These are phyloP conservation scores for Drosophila cracens DNA, from an alignment of 2,888 invertebrate species.

Conservation along the genomic window DNA sequence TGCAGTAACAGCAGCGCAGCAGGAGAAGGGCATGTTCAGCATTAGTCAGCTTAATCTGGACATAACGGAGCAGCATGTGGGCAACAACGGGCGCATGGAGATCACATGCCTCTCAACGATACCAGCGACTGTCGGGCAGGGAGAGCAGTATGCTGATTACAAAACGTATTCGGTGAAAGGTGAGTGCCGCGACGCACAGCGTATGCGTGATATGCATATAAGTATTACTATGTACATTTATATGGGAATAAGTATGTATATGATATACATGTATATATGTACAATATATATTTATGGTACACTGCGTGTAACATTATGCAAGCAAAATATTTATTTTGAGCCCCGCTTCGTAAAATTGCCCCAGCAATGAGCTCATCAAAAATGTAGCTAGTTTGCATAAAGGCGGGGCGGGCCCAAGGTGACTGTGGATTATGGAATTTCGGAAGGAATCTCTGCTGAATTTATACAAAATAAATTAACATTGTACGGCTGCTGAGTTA, in stretches of 20 bases:
- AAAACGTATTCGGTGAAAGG: constrained; percentile 90
- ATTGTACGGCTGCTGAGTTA: constrained; percentile 44
- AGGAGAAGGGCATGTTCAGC: constrained; percentile 85
- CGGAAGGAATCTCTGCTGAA: constrained; percentile 64
- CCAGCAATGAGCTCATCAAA: constrained; percentile 75
- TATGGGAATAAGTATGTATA: constrained; percentile 2
- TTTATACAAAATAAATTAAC: constrained; percentile 73
- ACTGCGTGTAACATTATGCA: constrained; percentile 53
- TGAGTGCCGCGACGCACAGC: constrained; percentile 84
- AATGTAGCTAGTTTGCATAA: constrained; percentile 53
- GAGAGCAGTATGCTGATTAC: constrained; percentile 90
- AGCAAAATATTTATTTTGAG: constrained; percentile 69
- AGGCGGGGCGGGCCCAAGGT: constrained; percentile 12
- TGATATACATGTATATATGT: constrained; percentile 10
- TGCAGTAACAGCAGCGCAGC: constrained; percentile 81
- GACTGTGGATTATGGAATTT: constrained; percentile 62
- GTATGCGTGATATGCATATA: constrained; percentile 66
- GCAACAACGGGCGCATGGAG: constrained; percentile 89
- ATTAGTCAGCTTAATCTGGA: constrained; percentile 91
- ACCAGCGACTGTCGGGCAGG: constrained; percentile 90
- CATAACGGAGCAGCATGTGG: constrained; percentile 89
- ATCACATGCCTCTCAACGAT: constrained; percentile 92
- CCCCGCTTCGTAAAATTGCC: constrained; percentile 46
- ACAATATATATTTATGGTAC: constrained; percentile 40
- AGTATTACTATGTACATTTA: constrained; percentile 12